Evolutionary conservation across 2,113 vertebrate species (phyloP), one percentile per base, ranked within the genome.

Genomic region (Rousettus leschenaultii): DNA sequence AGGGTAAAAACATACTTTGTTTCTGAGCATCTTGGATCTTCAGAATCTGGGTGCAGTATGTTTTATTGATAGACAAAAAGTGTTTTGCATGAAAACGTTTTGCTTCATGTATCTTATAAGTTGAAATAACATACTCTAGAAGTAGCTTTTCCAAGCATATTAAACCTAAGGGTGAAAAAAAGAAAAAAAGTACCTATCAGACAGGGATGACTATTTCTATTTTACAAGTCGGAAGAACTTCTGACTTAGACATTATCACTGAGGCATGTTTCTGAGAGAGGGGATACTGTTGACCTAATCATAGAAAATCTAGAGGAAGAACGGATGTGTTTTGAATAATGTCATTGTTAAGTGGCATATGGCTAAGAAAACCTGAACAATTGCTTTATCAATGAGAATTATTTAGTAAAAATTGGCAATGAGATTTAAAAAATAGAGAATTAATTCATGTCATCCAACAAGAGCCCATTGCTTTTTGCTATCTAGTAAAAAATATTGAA

Each of bases 81-180:
- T 73, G 4, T 77, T 95, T 84, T 85, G 35, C 7, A 6, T 87
- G 38, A 66, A 96, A 94, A 92, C 90, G 63, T 74, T 95, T 97
- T 96, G 19, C 11, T 70, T 93, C 40, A 6, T 33, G 10, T 95
- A 45, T 82, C 93, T 89, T 78, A 38, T 59, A 92, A 40, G 24
- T 89, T 77, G 48, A 88, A 89, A 94, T 71, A 88, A 38, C 38
- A 48, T 88, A 35, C 19, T 30, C 35, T 26, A 79, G 45, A 85
- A 70, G 45, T 93, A 91, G 21, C 40, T 93, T 95, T 94, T 68
- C 40, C 6, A 95, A 30, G 51, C 30, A 65, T 35, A 6, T 55
- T 63, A 43, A 88, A 71, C 7, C 12, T 30, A 18, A 73, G 26
- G 13, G 51, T 51, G 22, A 30, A 28, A 7, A 70, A 66, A 57